Evolutionary conservation across 1,140 invertebrate species (phyloP), one percentile per base, ranked within the genome.

Genomic region (Penaeus vannamei): DNA sequence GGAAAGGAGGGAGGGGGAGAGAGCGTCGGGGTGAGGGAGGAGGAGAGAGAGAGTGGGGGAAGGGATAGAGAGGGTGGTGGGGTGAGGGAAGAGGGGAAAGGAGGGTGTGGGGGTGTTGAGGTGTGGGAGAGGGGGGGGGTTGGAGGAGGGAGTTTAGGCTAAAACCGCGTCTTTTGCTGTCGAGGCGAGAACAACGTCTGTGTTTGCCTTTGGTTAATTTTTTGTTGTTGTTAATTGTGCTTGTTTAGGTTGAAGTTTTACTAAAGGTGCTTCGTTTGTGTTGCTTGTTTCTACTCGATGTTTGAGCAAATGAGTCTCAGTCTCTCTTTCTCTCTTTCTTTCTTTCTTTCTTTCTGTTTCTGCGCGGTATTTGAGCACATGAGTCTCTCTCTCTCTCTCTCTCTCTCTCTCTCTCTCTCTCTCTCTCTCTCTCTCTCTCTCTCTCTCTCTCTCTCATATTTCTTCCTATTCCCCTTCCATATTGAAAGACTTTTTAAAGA

Each of bases 311-410:
- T 42, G 36, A 42, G 36, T 59, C 46, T 64, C 60, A 2, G 60
- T 64, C 82, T 84, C 60, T 64, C 82, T 84, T 61, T 64, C 82
- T 69, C 82, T 64, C 60, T 84, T 61, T 69, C 62, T 69, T 26
- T 84, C 82, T 84, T 61, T 84, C 82, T 84, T 61, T 84, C 82
- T 84, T 26, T 81, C 79, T 81, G 36, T 81, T 36, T 36, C 77
- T 32, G 10, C 12, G n/a, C n/a, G n/a, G n/a, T n/a, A n/a, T n/a
- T n/a, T 77, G 19, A 77, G 76, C 29, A 77, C 19, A 77, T 32
- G 32, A 77, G 20, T 77, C 72, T 36, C 26, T 77, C 72, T 29
- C 72, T 77, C 20, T 29, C 72, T 29, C 26, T 77, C 72, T 29
- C 72, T 77, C 72, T 77, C 10, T 29, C 72, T 77, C 26, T 22